Evolutionary conservation across 2,797 vertebrate species (phyloP), one percentile per base, ranked within the genome.

Genomic region (Smutsia gigantea): DNA sequence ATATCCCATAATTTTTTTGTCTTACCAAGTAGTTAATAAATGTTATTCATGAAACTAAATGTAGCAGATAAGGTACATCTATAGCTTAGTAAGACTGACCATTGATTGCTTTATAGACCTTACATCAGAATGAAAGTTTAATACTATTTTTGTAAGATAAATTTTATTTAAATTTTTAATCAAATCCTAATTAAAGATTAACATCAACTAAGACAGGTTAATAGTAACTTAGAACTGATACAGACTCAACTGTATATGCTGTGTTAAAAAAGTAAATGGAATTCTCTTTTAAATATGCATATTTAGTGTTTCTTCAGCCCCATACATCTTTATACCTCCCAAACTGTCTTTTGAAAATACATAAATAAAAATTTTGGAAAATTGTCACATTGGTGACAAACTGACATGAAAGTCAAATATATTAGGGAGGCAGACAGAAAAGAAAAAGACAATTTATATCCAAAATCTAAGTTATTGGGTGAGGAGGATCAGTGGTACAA

Each of bases 301-400:
- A 61, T 49, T 89, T 84, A 42, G 10, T 69, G 1, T 18, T 92
- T 95, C 90, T 93, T 34, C 14, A 49, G 49, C 12, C 17, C 53
- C 17, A 27, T 75, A 8, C 74, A 93, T 64, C 77, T 91, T 92
- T 46, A 84, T 51, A 59, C 14, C 29, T 39, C 7, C 42, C 7
- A 93, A 93, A 87, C 11, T 83, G 7, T 87, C 55, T 85, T 83
- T 77, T 57, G 63, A 94, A 93, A 96, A 82, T 39, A 87, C 25
- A 68, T 37, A n/a, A 11, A 66, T 64, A 42, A 46, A 93, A 74
- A 12, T 46, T 27, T 42, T 34, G 61, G 39, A 51, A 85, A 68
- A 95, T 0, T 86, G 31, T 39, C 42, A 72, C 39, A 11, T 34
- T 90, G 55, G 93, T 39, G 29, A 84, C 59, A 88, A 94, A 95